These are phyloP conservation scores for Aythya baeri DNA, from an alignment of 2,113 vertebrate species.

Conservation along the genomic window DNA sequence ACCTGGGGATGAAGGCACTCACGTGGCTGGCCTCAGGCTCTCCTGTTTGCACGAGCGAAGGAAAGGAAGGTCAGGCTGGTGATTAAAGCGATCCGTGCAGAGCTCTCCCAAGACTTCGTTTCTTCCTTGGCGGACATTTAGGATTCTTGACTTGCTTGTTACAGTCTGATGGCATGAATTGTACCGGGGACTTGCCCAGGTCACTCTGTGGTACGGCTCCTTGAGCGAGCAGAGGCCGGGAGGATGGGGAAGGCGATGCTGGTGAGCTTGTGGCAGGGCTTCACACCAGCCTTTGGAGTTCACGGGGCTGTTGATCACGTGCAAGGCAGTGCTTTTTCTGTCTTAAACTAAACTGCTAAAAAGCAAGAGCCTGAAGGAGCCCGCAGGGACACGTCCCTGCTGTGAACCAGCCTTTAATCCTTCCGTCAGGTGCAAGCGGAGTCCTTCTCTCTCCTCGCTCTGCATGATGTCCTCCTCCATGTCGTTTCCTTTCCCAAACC, in stretches of 20 bases:
- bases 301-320: too few relatives aligned
- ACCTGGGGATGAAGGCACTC: neutral
- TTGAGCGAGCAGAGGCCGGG: too few relatives aligned
- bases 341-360: neutral
- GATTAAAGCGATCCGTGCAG: neutral
- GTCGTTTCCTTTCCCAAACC: neutral
- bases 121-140: neutral
- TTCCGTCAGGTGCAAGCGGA: neutral
- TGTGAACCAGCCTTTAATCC: constrained; percentile 5
- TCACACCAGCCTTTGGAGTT: too few relatives aligned
- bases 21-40: neutral
- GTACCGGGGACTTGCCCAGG: too few relatives aligned
- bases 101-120: neutral
- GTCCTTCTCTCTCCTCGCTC: neutral
- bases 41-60: neutral
- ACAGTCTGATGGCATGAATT: neutral
- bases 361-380: neutral
- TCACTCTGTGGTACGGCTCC: too few relatives aligned
- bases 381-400: neutral
- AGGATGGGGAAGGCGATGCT: too few relatives aligned
- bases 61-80: neutral
- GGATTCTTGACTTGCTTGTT: neutral
- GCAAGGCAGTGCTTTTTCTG: too few relatives aligned
- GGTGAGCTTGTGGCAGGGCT: too few relatives aligned
- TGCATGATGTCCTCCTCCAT: neutral